phyloP scores from a whole-genome alignment of 1,140 invertebrate genomes.

The Bacillus rossius region DNA sequence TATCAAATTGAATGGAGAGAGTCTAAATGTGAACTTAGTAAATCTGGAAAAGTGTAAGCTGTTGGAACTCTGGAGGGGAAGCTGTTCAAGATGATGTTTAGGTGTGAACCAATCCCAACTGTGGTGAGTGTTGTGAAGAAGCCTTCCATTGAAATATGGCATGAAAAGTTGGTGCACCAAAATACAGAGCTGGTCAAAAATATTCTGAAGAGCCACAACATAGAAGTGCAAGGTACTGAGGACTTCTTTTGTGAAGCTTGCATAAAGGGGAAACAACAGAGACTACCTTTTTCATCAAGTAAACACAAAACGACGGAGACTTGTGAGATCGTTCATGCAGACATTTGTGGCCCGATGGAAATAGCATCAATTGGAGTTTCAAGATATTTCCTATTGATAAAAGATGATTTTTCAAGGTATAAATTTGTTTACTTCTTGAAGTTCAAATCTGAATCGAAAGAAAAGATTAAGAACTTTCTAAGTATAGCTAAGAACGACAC shows the following conservation, averaged over 20 bases:
- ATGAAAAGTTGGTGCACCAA: constrained; percentile 35
- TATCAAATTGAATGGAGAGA: too few species aligned
- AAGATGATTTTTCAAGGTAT: constrained; percentile 40
- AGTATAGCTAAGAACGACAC: constrained; percentile 32
- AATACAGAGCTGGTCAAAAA: constrained; percentile 36
- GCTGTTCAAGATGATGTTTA: too few species aligned
- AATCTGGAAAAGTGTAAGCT: too few species aligned
- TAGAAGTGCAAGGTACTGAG: constrained; percentile 25
- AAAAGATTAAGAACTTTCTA: constrained; percentile 36
- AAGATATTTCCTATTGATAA: constrained; percentile 37
- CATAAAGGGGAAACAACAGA: constrained; percentile 36
- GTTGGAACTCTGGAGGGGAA: too few species aligned
- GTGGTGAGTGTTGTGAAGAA: too few species aligned
- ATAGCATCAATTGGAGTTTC: constrained; percentile 30
- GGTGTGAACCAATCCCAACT: too few species aligned
- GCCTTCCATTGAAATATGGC: too few species aligned
- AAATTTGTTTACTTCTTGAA: constrained; percentile 38
- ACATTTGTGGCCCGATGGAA: constrained; percentile 44
- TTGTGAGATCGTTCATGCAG: constrained; percentile 40
- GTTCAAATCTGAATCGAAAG: constrained; percentile 36
- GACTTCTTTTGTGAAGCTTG: constrained; percentile 36
- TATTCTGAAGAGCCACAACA: constrained; percentile 29
- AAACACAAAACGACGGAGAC: constrained; percentile 20
- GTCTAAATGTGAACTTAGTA: too few species aligned
- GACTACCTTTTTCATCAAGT: constrained; percentile 28